Evolutionary conservation across 2,888 invertebrate species (phyloP), one percentile per base, ranked within the genome.

Genomic region (Chironomus riparius): DNA sequence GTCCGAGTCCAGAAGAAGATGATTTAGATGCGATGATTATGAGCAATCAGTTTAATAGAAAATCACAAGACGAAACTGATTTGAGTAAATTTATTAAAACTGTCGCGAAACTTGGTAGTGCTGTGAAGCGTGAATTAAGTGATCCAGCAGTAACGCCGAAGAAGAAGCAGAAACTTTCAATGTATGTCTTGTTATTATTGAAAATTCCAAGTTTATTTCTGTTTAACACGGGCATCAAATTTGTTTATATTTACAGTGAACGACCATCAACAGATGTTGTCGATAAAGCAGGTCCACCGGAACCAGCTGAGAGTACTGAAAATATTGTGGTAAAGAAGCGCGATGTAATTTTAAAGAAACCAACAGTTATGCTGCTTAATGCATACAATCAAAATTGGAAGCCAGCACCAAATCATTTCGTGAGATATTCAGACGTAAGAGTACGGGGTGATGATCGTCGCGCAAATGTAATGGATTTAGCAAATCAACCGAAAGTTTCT

Each of bases 391-490:
- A 89, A 78, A 87, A 87, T 12, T 91, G 91, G 89, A 92, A 92
- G 82, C 86, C 91, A 3, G 87, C 89, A 6, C 88, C 90, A 80
- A 92, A 92, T 83, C 92, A 92, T 83, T 92, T 91, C 81, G 83
- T 88, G 78, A 85, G 90, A 47, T 88, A 91, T 79, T 87, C 91
- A 0, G 97, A 98, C 84, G 94, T 98, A 12, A 91, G 92, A 80
- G 91, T 93, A 0, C 91, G 92, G 79, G 38, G 38, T 38, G 94
- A 96, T 79, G 97, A 97, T 82, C 88, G 94, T 78, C 88, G 93
- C 77, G 91, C 94, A 0, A 90, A 91, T 1, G 92, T 97, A 62
- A 91, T 92, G 81, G 95, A 97, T 84, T 87, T 97, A 80, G 94
- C 97, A 47, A 92, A 92, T 84, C 95, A 95, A 83, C 91, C 91